These are phyloP conservation scores for Acanthurus tractus DNA, from an alignment of 2,797 vertebrate genomes.

Conservation along the genomic window DNA sequence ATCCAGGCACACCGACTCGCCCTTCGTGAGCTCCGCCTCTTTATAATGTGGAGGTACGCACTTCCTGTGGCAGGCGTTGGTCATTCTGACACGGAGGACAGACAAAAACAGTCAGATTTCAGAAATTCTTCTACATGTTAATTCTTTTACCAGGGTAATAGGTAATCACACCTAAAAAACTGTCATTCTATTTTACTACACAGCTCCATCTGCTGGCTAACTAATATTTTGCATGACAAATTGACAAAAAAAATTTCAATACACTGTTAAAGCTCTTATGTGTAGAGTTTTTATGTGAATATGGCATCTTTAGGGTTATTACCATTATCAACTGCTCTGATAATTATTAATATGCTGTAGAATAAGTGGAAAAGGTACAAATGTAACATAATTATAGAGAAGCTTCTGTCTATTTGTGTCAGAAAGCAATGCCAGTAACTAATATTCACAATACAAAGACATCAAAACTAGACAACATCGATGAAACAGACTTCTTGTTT, in stretches of 20 bases:
- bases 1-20: slow-evolving; percentile 95
- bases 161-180: too few relatives aligned
- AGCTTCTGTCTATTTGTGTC: too few relatives aligned
- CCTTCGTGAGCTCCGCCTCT: slow-evolving; percentile 95
- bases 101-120: background rate
- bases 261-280: background rate
- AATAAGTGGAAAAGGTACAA: too few relatives aligned
- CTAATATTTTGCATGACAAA: background rate
- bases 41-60: slow-evolving; percentile 97
- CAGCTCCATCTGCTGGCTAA: slow-evolving; percentile 33
- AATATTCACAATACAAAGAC: too few relatives aligned
- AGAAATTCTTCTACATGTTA: background rate
- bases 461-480: too few relatives aligned
- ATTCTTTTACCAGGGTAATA: background rate
- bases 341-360: background rate
- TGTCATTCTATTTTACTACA: background rate
- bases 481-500: too few relatives aligned
- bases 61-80: slow-evolving; percentile 95
- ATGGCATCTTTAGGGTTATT: background rate
- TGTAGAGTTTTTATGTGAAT: background rate
- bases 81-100: slow-evolving; percentile 88
- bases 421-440: too few relatives aligned
- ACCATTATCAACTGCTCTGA: background rate
- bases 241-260: background rate
- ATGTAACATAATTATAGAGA: too few relatives aligned